Evolutionary conservation across 1,140 invertebrate species (phyloP), one percentile per base, ranked within the genome.

Genomic region (Formica selysi): DNA sequence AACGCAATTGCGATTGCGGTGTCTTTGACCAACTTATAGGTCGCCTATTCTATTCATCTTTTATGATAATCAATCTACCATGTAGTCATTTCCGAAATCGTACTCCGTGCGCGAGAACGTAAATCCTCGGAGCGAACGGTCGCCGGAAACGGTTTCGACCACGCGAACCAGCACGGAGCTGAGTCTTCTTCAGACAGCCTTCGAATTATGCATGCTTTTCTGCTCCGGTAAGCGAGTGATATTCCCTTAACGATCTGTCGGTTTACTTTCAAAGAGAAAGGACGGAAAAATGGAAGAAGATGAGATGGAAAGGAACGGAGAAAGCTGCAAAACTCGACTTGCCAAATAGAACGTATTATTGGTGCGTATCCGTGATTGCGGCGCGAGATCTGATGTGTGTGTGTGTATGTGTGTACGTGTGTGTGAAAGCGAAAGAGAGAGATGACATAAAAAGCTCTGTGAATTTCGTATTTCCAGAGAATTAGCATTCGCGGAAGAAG

Each of bases 131-230:
- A 80, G 78, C 48, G 36, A 80, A 44, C 64, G 73, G 57, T 71
- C 54, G 41, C 26, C 64, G 84, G 73, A 86, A 79, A 79, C 59
- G 36, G 54, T 8, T 59, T 41, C 22, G 41, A 44, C 57, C 67
- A 59, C 83, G 38, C 32, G 29, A 57, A 13, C 22, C 26, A 29
- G 29, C 26, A 32, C 16, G 26, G 11, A 73, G 68, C 36, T 44
- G 64, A 26, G 26, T 41, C 44, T 44, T 62, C 51, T 41, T 51
- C 26, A n/a, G 44, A 64, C 54, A 36, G 8, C 32, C 26, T 51
- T 76, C 54, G 48, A 76, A 87, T 88, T 88, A 87, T 74, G 64
- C 57, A 71, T 61, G 79, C 85, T 83, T 88, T 88, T 73, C 71
- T 65, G 71, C 57, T 26, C 11, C 29, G 57, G 48, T 65, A 51